Conservation (phyloP, 2,888 invertebrate genomes). For the Eupithecia inturbata region DNA sequence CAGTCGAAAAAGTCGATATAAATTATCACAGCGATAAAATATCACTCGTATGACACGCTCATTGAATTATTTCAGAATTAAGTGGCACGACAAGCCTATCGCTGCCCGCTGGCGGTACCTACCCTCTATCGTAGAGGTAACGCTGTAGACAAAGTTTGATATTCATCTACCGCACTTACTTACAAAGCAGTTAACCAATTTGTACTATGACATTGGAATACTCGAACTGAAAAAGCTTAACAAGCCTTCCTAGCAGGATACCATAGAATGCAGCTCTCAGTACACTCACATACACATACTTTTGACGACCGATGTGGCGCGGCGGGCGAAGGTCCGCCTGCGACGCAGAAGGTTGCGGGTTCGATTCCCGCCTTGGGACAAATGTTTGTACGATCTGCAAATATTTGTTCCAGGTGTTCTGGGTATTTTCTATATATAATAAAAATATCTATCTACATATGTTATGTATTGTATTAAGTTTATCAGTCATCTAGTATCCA, state of each 20-base stretch:
- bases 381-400: too few species aligned
- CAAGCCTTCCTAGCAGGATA: not conserved
- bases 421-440: too few species aligned
- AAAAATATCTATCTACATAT: too few species aligned
- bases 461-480: too few species aligned
- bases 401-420: too few species aligned
- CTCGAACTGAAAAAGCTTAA: not conserved
- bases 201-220: not conserved
- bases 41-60: not conserved
- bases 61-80: not conserved
- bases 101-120: not conserved
- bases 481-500: too few species aligned
- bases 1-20: not conserved
- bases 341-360: too few species aligned
- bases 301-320: too few species aligned
- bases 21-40: not conserved
- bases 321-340: too few species aligned
- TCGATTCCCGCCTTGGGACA: too few species aligned
- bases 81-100: not conserved
- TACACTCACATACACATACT: not conserved
- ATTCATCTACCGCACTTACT: not conserved
- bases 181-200: not conserved
- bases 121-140: not conserved
- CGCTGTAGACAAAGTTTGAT: not conserved
- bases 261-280: not conserved